Evolutionary conservation across 2,888 invertebrate genomes (phyloP), one percentile per base, ranked within the genome.

Genomic region (Iphiclides podalirius): DNA sequence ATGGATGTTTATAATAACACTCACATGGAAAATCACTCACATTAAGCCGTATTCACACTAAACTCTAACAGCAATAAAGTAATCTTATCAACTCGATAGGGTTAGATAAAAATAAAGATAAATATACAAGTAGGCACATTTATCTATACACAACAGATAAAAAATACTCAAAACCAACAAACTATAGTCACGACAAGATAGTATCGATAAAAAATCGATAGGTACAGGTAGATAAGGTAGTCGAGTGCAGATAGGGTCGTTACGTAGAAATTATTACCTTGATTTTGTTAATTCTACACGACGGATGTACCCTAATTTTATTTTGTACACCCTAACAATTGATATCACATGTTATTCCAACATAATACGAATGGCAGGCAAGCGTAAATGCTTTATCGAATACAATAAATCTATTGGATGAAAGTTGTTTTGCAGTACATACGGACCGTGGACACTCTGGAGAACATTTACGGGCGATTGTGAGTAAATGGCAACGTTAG

Each of bases 401-500:
- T n/a, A n/a, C n/a, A n/a, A n/a, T n/a, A n/a, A n/a, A n/a, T n/a
- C n/a, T n/a, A n/a, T n/a, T n/a, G n/a, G n/a, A n/a, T n/a, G n/a
- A n/a, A n/a, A n/a, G n/a, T n/a, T n/a, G n/a, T n/a, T n/a, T n/a
- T n/a, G n/a, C n/a, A n/a, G n/a, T n/a, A n/a, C n/a, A n/a, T n/a
- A n/a, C n/a, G n/a, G n/a, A n/a, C 20, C 20, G 28, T 28, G 28
- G n/a, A 28, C n/a, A 9, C 28, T 3, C 20, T 20, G 20, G n/a
- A 4, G n/a, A 28, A 28, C n/a, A 8, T 28, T 28, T 28, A 9
- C 20, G 20, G 20, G 36, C 17, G 35, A 28, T 41, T 49, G 44
- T 45, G 33, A 42, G 28, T 31, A 47, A 52, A 42, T 54, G 46
- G 46, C 50, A 47, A 47, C 53, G 64, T 66, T 62, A 69, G 63